Evolutionary conservation across 92 coral and sea anemone species (phyloP), one percentile per base, ranked within the genome.

Genomic region (Umimayanthus chanpuru): DNA sequence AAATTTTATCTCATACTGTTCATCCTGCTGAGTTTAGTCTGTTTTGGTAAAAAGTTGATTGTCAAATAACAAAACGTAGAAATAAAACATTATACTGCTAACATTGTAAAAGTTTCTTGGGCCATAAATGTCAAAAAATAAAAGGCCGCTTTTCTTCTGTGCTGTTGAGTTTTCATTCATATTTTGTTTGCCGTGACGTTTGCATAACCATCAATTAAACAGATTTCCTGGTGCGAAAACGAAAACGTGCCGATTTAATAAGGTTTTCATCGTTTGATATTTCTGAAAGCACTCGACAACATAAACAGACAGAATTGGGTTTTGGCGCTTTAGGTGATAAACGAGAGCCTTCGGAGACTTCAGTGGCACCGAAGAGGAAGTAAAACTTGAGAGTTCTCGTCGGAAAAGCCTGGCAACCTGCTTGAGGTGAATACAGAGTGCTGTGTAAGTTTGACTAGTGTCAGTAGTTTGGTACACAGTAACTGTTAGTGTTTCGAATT

Each of bases 131-230:
- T 28, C 78, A 73, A 73, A 73, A 39, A 5, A 75, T 75, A 50
- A 75, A 75, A 36, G 18, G 50, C 40, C 25, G 14, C 44, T 18
- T 9, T 0, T 43, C 11, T 43, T 43, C 9, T n/a, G 28, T 20
- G 47, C 79, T 43, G 28, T 39, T 43, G 40, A 39, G 50, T 20
- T 36, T 75, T 39, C 26, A 75, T 20, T 28, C 44, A 75, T 75
- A 36, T 36, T 75, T 73, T 73, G 77, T 72, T 74, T 74, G 50
- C 79, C 68, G 3, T 56, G 49, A 80, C 70, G 71, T 32, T 80
- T 58, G 72, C 85, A 58, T 80, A 56, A 80, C 70, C 32, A 44
- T 78, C n/a, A 29, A 80, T 80, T 38, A 80, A 80, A 30, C 25
- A 1, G 9, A 80, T 38, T 58, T 80, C 40, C 49, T 80, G 43